Evolutionary conservation across 2,797 vertebrate genomes (phyloP), one percentile per base, ranked within the genome.

Genomic region (Salarias fasciatus): DNA sequence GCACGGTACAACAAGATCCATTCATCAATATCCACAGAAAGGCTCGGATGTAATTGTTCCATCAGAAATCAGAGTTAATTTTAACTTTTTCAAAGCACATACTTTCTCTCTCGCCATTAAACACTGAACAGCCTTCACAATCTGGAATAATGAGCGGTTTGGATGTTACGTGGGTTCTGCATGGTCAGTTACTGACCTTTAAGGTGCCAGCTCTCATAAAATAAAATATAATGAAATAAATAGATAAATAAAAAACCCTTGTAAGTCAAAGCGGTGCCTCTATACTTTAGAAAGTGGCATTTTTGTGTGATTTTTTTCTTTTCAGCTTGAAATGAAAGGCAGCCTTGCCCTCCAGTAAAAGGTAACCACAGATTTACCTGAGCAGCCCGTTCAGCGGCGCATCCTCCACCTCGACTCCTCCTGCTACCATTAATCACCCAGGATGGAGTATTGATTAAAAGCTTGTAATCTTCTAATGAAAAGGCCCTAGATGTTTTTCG

Each of bases 391-490:
- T 59, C 41, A 14, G 15, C 38, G 61, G 11, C 0, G 12, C 2
- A 9, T 46, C 24, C 49, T 58, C 60, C 44, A 60, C 37, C 18
- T 46, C 60, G 66, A 40, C 37, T 54, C 18, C 28, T 78, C 79
- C 61, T 70, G 40, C 75, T 72, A 42, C 58, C 76, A 71, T 76
- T 37, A 68, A 75, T 82, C 62, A 71, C 30, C 38, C 64, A 38
- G 57, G 54, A 83, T 65, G 66, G 65, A 47, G 14, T 72, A 83
- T 84, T 56, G 74, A 86, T 84, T 66, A 43, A 65, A 51, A 43
- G 31, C 60, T 61, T 49, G 35, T 24, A 55, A 53, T 71, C 55
- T 62, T 57, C 14, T 72, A 77, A 84, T 78, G 69, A 81, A 75
- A 77, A 64, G 18, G 13, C 24, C 73, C 73, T 80, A 72, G 71